phyloP scores from a whole-genome alignment of 64 coral and sea anemone species.

The Acropora yongei region DNA sequence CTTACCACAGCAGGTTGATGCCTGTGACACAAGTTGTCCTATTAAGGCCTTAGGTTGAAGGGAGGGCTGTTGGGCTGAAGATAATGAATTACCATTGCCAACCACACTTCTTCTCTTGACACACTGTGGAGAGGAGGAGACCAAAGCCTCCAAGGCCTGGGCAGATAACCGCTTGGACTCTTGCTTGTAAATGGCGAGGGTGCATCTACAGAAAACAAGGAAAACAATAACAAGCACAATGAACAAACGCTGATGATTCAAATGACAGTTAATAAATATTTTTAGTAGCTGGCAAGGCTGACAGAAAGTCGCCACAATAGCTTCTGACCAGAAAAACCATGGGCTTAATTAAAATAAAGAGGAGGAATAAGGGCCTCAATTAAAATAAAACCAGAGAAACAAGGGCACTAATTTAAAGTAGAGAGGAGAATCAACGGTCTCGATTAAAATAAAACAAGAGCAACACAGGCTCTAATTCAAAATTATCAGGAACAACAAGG shows the following conservation, averaged over 20 bases:
- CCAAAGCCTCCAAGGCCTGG: slow-evolving; percentile 1
- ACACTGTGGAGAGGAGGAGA: too few species aligned
- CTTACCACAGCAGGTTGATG: not conserved
- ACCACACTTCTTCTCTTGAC: not conserved
- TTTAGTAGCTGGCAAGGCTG: not conserved
- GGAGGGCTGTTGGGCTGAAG: not conserved
- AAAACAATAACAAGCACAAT: not conserved
- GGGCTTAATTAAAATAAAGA: not conserved
- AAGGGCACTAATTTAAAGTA: not conserved
- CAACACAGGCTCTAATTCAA: too few species aligned
- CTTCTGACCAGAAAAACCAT: not conserved
- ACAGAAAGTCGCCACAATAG: not conserved
- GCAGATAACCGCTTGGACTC: not conserved
- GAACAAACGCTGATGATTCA: not conserved
- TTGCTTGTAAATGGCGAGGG: not conserved
- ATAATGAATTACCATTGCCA: not conserved
- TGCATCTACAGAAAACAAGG: not conserved
- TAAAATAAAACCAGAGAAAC: too few species aligned
- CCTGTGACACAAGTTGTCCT: not conserved
- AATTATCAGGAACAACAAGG: too few species aligned
- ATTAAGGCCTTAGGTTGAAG: not conserved
- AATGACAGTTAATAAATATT: not conserved
- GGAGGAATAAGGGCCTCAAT: too few species aligned
- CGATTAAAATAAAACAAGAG: too few species aligned
- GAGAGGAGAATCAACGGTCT: too few species aligned